Conservation (phyloP, 2,797 vertebrate genomes). For the Alosa sapidissima region DNA sequence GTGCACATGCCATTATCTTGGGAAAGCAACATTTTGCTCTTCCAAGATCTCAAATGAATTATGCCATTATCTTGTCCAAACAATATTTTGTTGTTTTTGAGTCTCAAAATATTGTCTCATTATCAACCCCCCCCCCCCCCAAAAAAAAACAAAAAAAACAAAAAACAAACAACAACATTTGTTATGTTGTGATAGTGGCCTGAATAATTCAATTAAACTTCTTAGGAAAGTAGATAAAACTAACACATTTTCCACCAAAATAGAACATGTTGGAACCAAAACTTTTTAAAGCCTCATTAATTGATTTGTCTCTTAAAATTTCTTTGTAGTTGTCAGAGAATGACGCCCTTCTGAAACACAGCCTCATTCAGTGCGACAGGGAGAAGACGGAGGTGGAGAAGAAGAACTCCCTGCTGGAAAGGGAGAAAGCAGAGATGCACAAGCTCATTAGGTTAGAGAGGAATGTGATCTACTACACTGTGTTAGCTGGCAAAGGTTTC, state of each 20-base stretch:
- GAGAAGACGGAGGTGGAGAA: slow-evolving; percentile 69
- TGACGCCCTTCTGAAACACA: slow-evolving; percentile 57
- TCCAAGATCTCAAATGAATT: neutral
- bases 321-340: slow-evolving; percentile 49
- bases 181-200: neutral
- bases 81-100: neutral
- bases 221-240: neutral
- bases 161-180: neutral
- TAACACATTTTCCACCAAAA: neutral
- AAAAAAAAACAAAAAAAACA: neutral
- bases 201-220: neutral
- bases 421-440: slow-evolving; percentile 37
- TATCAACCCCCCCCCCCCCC: too few relatives aligned
- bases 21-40: neutral
- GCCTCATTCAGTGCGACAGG: slow-evolving; percentile 65
- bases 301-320: neutral
- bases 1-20: neutral
- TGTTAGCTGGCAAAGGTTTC: neutral
- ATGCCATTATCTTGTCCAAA: neutral
- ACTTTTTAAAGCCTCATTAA: neutral
- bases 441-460: slow-evolving; percentile 44
- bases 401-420: slow-evolving; percentile 44
- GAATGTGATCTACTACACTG: neutral
- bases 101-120: neutral
- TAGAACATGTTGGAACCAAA: neutral